These are phyloP conservation scores for Alethe castanea DNA, from an alignment of 2,113 vertebrate species.

Conservation along the genomic window DNA sequence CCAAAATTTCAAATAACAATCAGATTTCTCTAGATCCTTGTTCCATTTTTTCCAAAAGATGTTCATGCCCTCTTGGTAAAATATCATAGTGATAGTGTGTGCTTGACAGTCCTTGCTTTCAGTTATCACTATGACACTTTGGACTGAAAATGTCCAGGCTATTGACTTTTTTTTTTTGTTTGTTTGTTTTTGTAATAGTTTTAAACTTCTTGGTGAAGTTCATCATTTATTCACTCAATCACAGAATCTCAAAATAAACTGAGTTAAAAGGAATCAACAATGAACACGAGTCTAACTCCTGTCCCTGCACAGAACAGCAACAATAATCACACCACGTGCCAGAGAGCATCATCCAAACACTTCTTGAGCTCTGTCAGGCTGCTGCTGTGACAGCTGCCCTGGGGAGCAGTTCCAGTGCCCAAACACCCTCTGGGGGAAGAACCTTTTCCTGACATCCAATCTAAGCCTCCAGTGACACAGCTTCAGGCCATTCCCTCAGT, in stretches of 20 bases:
- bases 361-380: not conserved
- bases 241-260: not conserved
- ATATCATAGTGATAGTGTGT: not conserved
- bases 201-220: not conserved
- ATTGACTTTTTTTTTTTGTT: too few species aligned
- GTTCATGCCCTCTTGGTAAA: not conserved
- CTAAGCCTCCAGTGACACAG: not conserved
- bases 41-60: not conserved
- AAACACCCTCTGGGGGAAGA: not conserved
- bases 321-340: too few species aligned
- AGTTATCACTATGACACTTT: not conserved
- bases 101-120: not conserved
- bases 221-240: not conserved
- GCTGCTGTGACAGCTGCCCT: not conserved
- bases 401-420: not conserved
- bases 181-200: not conserved
- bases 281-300: too few species aligned
- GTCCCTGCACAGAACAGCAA: not conserved
- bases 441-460: too few species aligned
- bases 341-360: rapidly evolving
- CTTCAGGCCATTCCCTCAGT: rapidly evolving
- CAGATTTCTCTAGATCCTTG: not conserved
- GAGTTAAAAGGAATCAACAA: not conserved
- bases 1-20: not conserved
- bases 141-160: not conserved